These are phyloP conservation scores for Margarornis squamiger DNA, from an alignment of 2,797 vertebrate genomes.

Conservation along the genomic window DNA sequence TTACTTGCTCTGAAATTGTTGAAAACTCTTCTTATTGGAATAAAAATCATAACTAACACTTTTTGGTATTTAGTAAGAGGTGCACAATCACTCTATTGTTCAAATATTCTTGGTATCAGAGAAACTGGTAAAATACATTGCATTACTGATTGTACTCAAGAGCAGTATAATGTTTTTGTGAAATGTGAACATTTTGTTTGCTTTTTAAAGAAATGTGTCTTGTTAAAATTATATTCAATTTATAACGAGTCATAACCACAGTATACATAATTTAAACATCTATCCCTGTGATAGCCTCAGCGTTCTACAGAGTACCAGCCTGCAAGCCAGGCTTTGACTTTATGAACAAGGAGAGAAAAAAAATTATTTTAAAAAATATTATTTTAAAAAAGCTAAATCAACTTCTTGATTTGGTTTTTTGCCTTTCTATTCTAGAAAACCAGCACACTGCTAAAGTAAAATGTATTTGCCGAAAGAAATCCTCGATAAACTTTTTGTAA, in stretches of 20 bases:
- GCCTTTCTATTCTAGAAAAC: background rate
- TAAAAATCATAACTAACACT: background rate
- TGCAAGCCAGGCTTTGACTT: conserved; percentile 13
- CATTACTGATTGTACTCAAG: background rate
- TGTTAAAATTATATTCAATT: background rate
- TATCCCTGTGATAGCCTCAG: background rate
- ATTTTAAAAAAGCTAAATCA: background rate
- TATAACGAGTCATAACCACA: background rate
- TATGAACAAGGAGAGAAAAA: background rate
- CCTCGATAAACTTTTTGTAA: conserved; percentile 6
- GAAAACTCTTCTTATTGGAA: background rate
- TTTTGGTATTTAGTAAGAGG: background rate
- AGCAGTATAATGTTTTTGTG: background rate
- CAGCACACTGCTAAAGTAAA: background rate
- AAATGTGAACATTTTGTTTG: background rate
- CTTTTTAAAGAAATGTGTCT: background rate
- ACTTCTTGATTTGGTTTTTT: background rate
- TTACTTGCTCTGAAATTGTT: background rate
- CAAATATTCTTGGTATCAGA: background rate
- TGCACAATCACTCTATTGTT: background rate
- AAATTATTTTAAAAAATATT: background rate
- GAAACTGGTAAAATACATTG: background rate
- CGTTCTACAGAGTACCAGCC: background rate
- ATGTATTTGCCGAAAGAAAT: background rate
- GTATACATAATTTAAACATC: background rate